phyloP scores from a whole-genome alignment of 2,888 invertebrate genomes.

The Neoaliturus tenellus region DNA sequence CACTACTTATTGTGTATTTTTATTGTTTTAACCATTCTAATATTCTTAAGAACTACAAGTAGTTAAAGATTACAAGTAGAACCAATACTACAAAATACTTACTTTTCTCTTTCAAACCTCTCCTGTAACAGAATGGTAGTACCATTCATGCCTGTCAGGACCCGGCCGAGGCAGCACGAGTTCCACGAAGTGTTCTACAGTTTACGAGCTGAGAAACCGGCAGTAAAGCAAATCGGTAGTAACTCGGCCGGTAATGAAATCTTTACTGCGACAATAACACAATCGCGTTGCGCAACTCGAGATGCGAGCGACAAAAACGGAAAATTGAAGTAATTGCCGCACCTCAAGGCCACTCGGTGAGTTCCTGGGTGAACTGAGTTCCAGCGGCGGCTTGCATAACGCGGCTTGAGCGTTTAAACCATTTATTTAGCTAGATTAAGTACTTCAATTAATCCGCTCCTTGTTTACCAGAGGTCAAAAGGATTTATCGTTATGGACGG shows the following conservation, averaged over 20 bases:
- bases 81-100: no score
- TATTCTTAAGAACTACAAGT: no score
- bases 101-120: no score
- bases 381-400: not conserved
- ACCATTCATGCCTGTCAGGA: no score
- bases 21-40: no score
- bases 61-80: no score
- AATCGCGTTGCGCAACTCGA: not conserved
- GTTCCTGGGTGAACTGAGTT: not conserved
- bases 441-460: not conserved
- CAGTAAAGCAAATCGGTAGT: not conserved
- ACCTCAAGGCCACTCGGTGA: not conserved
- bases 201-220: conserved; percentile 11
- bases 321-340: not conserved
- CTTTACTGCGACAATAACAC: not conserved
- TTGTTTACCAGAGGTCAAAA: no score
- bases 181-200: not conserved
- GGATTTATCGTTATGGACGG: no score
- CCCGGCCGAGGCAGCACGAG: not conserved
- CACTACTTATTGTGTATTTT: no score
- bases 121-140: no score
- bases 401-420: not conserved
- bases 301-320: not conserved
- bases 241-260: not conserved
- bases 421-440: not conserved